phyloP scores from a whole-genome alignment of 2,797 vertebrate species.

The Enteromius treurensis region DNA sequence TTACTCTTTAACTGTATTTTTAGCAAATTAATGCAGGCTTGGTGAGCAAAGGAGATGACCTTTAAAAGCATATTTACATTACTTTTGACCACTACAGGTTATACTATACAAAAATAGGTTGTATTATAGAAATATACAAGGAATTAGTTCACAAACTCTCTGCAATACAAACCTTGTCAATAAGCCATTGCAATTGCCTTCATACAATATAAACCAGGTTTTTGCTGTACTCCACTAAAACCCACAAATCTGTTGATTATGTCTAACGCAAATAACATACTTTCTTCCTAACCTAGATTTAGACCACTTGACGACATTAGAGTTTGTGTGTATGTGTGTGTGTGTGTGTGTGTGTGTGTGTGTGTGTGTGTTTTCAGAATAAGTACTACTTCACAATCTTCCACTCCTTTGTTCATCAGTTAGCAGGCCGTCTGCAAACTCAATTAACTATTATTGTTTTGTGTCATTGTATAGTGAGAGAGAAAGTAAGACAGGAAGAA shows the following conservation, averaged over 20 bases:
- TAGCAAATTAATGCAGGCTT: background rate
- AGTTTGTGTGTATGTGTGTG: background rate
- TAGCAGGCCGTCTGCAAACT: constrained; percentile 21
- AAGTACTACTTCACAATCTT: background rate
- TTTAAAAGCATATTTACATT: background rate
- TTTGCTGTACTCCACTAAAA: background rate
- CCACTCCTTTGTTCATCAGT: constrained; percentile 5
- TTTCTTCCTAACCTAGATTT: background rate
- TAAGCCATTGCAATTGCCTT: background rate
- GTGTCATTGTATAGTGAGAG: constrained; percentile 55
- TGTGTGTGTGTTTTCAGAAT: background rate
- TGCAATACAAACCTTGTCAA: background rate
- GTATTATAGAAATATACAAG: too few species aligned
- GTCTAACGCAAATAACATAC: background rate
- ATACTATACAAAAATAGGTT: background rate
- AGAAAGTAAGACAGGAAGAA: constrained; percentile 34
- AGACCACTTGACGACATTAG: constrained; percentile 1
- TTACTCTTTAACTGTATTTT: background rate
- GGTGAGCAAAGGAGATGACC: background rate
- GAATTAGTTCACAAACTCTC: background rate
- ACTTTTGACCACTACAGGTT: background rate
- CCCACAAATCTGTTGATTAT: background rate
- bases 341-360: background rate
- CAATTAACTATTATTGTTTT: constrained; percentile 34
- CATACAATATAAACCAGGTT: background rate